phyloP scores from a whole-genome alignment of 1,140 invertebrate genomes.

The Zaprionus camerounensis region DNA sequence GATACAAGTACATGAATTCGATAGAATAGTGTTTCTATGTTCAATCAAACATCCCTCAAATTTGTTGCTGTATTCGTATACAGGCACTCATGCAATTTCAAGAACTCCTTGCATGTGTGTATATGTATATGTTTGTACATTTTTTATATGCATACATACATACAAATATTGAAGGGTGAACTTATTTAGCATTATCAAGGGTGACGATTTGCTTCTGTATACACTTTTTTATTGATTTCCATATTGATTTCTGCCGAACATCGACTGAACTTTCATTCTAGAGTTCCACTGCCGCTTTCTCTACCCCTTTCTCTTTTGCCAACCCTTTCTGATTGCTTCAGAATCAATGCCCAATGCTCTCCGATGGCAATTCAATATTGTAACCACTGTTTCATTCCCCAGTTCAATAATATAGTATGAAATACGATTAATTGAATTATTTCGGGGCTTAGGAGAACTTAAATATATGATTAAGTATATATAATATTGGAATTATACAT shows the following conservation, averaged over 20 bases:
- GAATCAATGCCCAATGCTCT: not conserved
- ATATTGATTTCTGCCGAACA: constrained; percentile 63
- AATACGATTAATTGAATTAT: too few species aligned
- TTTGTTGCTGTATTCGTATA: not conserved
- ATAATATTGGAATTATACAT: not conserved
- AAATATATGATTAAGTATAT: not conserved
- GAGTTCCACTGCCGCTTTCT: constrained; percentile 15
- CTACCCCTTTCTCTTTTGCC: constrained; percentile 9
- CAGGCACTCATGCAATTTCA: not conserved
- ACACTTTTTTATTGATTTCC: constrained; percentile 73
- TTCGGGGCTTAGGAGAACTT: not conserved
- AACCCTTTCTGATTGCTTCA: constrained; percentile 34
- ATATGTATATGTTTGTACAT: constrained; percentile 6
- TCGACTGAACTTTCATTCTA: constrained; percentile 20
- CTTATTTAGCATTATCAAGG: constrained; percentile 53
- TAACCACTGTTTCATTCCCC: not conserved
- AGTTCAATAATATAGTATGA: too few species aligned
- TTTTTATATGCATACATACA: constrained; percentile 5
- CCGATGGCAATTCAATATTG: not conserved
- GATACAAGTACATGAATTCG: too few species aligned
- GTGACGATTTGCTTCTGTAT: constrained; percentile 61
- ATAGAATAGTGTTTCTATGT: too few species aligned
- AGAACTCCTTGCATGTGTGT: not conserved
- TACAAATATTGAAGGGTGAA: constrained; percentile 39
- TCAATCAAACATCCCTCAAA: not conserved